Conservation (phyloP, 2,797 vertebrate genomes). For the Sibirionetta formosa region DNA sequence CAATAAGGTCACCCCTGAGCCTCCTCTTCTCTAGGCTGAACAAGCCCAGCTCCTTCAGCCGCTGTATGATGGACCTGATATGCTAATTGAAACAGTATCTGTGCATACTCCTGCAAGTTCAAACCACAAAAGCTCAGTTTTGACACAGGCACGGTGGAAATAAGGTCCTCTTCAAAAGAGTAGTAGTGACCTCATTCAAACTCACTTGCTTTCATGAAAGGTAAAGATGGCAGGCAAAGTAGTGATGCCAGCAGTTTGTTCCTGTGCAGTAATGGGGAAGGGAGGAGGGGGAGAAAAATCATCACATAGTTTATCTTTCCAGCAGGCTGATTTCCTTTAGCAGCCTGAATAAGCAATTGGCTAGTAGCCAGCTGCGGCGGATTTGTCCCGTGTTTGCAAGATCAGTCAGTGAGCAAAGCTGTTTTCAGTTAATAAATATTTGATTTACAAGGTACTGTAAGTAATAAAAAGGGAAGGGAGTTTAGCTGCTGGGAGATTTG, state of each 20-base stretch:
- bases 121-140: background rate
- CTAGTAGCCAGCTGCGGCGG: conserved; percentile 75
- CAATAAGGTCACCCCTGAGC: no score
- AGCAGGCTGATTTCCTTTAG: conserved; percentile 65
- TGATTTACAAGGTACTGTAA: conserved; percentile 82
- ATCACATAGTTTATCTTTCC: conserved; percentile 66
- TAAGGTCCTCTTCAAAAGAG: conserved; percentile 9
- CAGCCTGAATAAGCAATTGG: conserved; percentile 75
- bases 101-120: background rate
- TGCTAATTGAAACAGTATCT: conserved; percentile 15
- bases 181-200: conserved; percentile 15
- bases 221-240: conserved; percentile 29
- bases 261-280: conserved; percentile 42
- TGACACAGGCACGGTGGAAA: background rate
- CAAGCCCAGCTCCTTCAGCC: no score
- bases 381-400: conserved; percentile 70
- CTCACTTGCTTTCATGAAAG: background rate
- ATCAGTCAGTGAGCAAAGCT: conserved; percentile 79
- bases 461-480: conserved; percentile 77
- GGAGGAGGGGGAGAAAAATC: conserved; percentile 15
- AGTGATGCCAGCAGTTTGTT: conserved; percentile 68
- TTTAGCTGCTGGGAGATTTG: conserved; percentile 79
- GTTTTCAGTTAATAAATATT: conserved; percentile 85
- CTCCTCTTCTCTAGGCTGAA: no score
- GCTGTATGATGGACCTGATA: background rate